Base-by-base conservation (phyloP, 2,888 invertebrate species). In the Drosophila robusta region DNA sequence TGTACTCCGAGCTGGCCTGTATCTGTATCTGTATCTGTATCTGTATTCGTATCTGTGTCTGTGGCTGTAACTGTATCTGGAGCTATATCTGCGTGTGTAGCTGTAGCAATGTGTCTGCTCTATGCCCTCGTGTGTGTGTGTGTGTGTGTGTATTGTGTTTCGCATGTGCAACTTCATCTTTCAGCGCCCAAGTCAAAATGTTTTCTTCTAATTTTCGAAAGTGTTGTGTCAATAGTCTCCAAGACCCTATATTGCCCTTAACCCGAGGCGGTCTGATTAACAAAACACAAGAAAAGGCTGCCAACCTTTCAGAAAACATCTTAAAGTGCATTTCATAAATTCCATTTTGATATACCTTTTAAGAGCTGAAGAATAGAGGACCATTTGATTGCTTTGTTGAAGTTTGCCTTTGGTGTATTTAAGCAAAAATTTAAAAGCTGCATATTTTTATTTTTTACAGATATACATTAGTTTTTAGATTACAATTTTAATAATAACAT, bases 201-300 rank as follows among this genome's bases (percentile, higher is more conserved):
- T 71, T 83, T 70, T 86, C 81, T 85, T 85, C 80, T 83, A 90
- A 90, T 90, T 84, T 85, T 67, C 75, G 80, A 77, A 86, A 90
- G 90, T 89, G 89, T 87, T 87, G 85, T 81, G 86, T 81, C 88
- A 88, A 89, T 85, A 88, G 73, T 57, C 55, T n/a, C 32, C 55
- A 52, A 45, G 70, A 39, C 67, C 42, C 51, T 38, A 54, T 49
- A 22, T 57, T 34, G 44, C 54, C 56, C 58, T 41, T 42, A 11
- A 18, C 57, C 45, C 47, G n/a, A 45, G 36, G 39, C 55, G n/a
- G 18, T 6, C 49, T 45, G 29, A 54, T 65, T 42, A 46, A 22
- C 22, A 45, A 55, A 41, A 38, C 42, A 60, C 1, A 12, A 8
- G 16, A 16, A 44, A 55, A 41, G 51, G 36, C 34, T n/a, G 8